phyloP scores from a whole-genome alignment of 2,797 vertebrate species.

The Rhodeus uyekii region DNA sequence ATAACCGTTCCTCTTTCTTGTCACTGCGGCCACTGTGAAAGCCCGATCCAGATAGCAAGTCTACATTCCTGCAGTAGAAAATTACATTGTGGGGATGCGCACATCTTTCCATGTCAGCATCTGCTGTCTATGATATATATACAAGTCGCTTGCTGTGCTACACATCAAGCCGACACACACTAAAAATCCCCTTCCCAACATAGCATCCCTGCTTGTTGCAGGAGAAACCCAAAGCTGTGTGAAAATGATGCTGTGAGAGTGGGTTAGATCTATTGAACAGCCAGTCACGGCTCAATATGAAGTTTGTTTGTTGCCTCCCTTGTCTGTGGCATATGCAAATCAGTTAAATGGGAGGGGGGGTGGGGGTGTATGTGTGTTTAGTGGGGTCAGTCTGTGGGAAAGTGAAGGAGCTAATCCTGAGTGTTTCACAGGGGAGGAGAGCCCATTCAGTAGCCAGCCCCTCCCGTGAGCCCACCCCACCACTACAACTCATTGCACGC shows the following conservation, averaged over 20 bases:
- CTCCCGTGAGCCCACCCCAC: conserved; percentile 42
- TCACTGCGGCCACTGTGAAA: neutral
- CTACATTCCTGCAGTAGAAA: conserved; percentile 64
- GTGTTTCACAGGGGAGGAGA: conserved; percentile 80
- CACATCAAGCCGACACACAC: conserved; percentile 22
- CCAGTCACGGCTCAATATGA: conserved; percentile 75
- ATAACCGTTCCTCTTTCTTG: conserved; percentile 8
- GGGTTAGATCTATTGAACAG: conserved; percentile 63
- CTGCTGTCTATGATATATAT: conserved; percentile 58
- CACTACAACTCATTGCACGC: conserved; percentile 59
- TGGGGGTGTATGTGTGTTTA: conserved; percentile 52
- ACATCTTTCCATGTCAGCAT: conserved; percentile 54
- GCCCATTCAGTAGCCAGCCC: conserved; percentile 72
- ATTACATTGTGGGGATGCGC: conserved; percentile 60
- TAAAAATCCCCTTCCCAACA: conserved; percentile 35
- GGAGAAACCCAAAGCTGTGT: conserved; percentile 41
- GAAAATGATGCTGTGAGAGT: conserved; percentile 54
- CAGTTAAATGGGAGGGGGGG: conserved; percentile 41
- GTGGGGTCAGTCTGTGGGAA: conserved; percentile 75
- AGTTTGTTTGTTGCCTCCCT: conserved; percentile 82
- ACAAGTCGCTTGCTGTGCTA: conserved; percentile 23
- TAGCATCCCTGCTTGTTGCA: conserved; percentile 37
- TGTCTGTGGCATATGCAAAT: conserved; percentile 85
- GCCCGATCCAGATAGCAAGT: conserved; percentile 26
- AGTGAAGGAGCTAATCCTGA: conserved; percentile 83